Percentiles rank a stretch among this genome's conserved stretches.
Evolutionary conservation across 30 jellyfish, hydroid and myxozoan genomes (phyloP).

Genomic region (Phacellophora camtschatica): DNA sequence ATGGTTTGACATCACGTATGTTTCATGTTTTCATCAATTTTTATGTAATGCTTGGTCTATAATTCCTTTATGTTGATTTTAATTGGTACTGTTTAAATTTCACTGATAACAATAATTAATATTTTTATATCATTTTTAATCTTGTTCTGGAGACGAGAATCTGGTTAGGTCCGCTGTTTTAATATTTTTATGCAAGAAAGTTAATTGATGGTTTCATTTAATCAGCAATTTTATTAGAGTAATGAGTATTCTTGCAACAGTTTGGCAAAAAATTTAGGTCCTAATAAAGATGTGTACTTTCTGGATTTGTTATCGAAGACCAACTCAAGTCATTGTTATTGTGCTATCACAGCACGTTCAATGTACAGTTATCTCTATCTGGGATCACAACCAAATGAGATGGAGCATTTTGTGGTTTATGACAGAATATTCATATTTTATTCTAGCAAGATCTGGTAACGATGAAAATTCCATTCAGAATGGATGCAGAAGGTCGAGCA

Average conservation of each 20-base stretch:
- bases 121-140: no score
- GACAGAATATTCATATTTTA: background rate
- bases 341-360: no score
- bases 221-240: background rate
- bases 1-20: slow-evolving; percentile 23
- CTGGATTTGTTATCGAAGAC: background rate
- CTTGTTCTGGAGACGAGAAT: background rate
- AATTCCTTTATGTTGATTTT: background rate
- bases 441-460: slow-evolving; percentile 1
- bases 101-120: no score
- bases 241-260: no score
- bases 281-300: background rate
- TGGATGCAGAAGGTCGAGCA: slow-evolving; percentile 19
- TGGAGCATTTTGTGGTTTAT: background rate
- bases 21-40: no score
- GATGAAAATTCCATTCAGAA: background rate
- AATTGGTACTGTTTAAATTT: background rate
- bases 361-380: background rate
- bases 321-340: no score
- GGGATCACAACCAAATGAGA: background rate
- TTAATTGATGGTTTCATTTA: background rate
- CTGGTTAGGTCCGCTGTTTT: background rate
- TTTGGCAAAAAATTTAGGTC: no score
- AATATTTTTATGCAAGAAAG: background rate
- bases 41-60: no score